These are phyloP conservation scores for Chymomyza costata DNA, from an alignment of 1,140 invertebrate species.

Conservation along the genomic window DNA sequence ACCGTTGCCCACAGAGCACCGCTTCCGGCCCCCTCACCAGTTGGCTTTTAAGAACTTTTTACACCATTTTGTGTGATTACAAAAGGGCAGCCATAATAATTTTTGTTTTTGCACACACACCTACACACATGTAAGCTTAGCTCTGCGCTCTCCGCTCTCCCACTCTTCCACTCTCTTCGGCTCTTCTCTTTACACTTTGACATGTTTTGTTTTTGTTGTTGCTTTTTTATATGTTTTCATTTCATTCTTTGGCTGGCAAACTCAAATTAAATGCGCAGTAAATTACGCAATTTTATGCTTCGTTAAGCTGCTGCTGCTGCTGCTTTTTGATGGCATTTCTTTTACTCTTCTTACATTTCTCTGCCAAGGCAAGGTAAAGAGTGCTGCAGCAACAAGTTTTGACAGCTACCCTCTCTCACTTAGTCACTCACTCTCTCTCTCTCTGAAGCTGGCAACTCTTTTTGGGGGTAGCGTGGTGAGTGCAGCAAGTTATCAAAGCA, in stretches of 20 bases:
- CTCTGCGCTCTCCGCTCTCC: no score
- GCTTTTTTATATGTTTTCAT: conserved; percentile 12
- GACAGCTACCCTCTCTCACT: conserved; percentile 33
- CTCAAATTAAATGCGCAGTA: conserved; percentile 69
- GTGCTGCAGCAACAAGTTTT: conserved; percentile 37
- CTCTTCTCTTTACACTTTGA: conserved; percentile 6
- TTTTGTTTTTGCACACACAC: no score
- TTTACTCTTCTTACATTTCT: conserved; percentile 24
- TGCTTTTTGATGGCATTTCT: conserved; percentile 12
- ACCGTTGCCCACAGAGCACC: no score
- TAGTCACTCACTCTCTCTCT: no score
- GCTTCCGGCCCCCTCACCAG: no score
- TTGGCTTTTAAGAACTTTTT: no score
- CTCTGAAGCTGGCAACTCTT: conserved; percentile 35
- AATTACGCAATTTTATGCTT: conserved; percentile 71
- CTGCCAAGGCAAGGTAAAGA: conserved; percentile 13
- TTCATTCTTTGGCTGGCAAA: conserved; percentile 54
- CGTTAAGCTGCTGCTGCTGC: conserved; percentile 38
- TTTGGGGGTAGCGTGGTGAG: conserved; percentile 3
- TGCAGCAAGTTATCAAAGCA: no score
- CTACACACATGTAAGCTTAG: no score
- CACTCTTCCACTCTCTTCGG: conserved; percentile 17
- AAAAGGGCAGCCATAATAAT: no score
- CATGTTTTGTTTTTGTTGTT: conserved; percentile 19
- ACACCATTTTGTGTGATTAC: no score